These are phyloP conservation scores for Eira barbara DNA, from an alignment of 2,113 vertebrate genomes.

Conservation along the genomic window DNA sequence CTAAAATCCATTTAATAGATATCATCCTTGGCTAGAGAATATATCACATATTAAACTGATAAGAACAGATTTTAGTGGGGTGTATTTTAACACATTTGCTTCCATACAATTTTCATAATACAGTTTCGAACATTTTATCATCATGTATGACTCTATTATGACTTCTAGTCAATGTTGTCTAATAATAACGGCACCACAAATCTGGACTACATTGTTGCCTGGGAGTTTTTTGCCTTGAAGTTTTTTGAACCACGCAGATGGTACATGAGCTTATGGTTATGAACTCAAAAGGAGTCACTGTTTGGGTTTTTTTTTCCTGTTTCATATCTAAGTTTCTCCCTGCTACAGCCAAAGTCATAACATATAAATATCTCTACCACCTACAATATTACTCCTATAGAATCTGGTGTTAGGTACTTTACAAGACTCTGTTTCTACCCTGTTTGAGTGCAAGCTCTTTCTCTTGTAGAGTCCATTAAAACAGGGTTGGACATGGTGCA, in stretches of 20 bases:
- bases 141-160: background rate
- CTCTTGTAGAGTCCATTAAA: background rate
- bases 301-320: background rate
- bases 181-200: background rate
- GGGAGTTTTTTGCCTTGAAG: background rate
- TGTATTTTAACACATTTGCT: background rate
- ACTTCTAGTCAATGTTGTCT: background rate
- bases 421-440: background rate
- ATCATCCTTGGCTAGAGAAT: conserved; percentile 76
- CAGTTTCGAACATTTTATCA: background rate
- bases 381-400: background rate
- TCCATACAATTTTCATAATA: background rate
- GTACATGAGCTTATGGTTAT: background rate
- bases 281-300: background rate
- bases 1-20: conserved; percentile 69
- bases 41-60: conserved; percentile 85
- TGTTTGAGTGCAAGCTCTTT: background rate
- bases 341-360: background rate
- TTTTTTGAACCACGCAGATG: background rate
- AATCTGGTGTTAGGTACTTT: background rate
- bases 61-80: conserved; percentile 68
- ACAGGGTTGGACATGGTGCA: background rate
- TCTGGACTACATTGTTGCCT: background rate
- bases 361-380: background rate
- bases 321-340: background rate